phyloP scores from a whole-genome alignment of 2,888 invertebrate species.

The Dryocosmus kuriphilus region DNA sequence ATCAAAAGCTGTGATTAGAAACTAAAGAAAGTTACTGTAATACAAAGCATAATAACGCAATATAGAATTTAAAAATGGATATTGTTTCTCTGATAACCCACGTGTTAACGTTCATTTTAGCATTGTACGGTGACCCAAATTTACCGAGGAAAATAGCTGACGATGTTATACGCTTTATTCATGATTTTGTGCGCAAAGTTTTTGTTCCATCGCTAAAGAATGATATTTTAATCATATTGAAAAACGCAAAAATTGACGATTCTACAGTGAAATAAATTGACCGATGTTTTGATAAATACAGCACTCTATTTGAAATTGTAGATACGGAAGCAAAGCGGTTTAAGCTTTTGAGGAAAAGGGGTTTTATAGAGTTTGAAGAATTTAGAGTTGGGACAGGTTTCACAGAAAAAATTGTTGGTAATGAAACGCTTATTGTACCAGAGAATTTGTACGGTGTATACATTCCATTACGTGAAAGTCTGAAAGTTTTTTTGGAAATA shows the following conservation, averaged over 20 bases:
- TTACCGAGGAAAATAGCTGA: slow-evolving; percentile 43
- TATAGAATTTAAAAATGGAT: too few species aligned
- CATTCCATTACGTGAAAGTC: slow-evolving; percentile 38
- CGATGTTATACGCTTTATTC: slow-evolving; percentile 30
- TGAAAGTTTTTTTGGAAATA: slow-evolving; percentile 47
- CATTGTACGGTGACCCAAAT: slow-evolving; percentile 44
- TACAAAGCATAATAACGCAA: too few species aligned
- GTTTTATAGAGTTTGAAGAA: slow-evolving; percentile 41
- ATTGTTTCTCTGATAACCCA: not conserved
- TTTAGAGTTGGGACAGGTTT: slow-evolving; percentile 40
- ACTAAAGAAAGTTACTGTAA: too few species aligned
- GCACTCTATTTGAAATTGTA: slow-evolving; percentile 39
- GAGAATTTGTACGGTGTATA: slow-evolving; percentile 34
- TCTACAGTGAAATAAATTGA: slow-evolving; percentile 35
- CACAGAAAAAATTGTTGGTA: slow-evolving; percentile 18
- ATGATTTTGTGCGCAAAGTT: slow-evolving; percentile 41
- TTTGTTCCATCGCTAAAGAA: slow-evolving; percentile 42
- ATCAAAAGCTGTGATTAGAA: too few species aligned
- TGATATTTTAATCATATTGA: slow-evolving; percentile 39
- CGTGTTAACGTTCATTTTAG: slow-evolving; percentile 45
- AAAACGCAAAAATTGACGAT: slow-evolving; percentile 25
- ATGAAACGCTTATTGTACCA: slow-evolving; percentile 29
- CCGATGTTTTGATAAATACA: slow-evolving; percentile 39
- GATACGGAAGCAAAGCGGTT: slow-evolving; percentile 45
- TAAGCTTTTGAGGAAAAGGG: slow-evolving; percentile 42